A percentile compares a stretch with the other conserved stretches of the same genome.
phyloP scores from a whole-genome alignment of 2,888 invertebrate species.

The Chrysina gloriosa region DNA sequence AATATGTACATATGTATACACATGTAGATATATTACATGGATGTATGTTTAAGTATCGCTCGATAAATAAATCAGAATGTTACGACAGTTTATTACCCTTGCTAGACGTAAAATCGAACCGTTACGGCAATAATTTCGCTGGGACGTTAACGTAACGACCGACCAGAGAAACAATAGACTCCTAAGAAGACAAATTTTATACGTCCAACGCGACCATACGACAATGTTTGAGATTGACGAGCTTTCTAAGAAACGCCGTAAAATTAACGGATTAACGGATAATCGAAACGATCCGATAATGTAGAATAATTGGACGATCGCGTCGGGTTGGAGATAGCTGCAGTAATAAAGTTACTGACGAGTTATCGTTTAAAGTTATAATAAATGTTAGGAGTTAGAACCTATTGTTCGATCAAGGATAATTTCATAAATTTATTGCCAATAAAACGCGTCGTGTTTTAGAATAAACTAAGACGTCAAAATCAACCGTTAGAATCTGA shows the following conservation, averaged over 20 bases:
- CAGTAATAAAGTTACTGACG: no score
- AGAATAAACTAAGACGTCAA: no score
- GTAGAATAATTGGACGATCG: not conserved
- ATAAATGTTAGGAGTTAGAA: not conserved
- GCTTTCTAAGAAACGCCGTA: conserved; percentile 1
- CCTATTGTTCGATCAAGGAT: no score
- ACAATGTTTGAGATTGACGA: not conserved
- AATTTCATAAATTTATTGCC: not conserved
- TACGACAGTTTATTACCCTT: not conserved
- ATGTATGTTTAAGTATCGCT: not conserved
- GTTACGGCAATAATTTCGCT: not conserved
- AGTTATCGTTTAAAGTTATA: not conserved
- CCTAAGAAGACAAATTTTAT: not conserved
- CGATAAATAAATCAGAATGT: not conserved
- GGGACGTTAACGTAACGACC: not conserved
- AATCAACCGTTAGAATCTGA: no score
- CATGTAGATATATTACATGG: not conserved
- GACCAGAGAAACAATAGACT: not conserved
- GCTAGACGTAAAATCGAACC: not conserved
- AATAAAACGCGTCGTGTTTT: no score
- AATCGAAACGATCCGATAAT: not conserved
- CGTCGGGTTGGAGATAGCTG: not conserved
- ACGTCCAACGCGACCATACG: not conserved
- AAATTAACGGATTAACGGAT: not conserved
- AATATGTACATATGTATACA: no score